These are phyloP conservation scores for Isoperla grammatica DNA, from an alignment of 2,888 invertebrate species.

Conservation along the genomic window DNA sequence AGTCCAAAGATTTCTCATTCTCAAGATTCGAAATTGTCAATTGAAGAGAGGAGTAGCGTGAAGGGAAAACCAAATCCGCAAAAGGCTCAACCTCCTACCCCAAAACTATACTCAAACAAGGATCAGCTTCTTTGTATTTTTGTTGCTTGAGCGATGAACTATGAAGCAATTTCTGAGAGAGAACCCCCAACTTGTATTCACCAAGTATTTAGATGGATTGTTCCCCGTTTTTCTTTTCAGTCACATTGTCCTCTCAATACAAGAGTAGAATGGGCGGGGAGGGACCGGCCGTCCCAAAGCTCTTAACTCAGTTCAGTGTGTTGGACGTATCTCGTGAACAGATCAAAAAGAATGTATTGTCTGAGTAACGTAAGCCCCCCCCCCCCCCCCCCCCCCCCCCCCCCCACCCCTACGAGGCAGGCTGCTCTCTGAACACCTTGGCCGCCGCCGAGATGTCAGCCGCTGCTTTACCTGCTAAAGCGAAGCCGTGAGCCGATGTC, in stretches of 20 bases:
- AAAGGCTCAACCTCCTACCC: neutral
- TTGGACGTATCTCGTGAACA: slow-evolving; percentile 20
- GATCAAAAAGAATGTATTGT: slow-evolving; percentile 23
- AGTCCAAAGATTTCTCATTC: neutral
- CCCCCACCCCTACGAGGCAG: slow-evolving; percentile 12
- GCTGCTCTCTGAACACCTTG: neutral
- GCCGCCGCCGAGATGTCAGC: neutral
- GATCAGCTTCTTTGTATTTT: neutral
- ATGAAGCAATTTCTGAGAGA: slow-evolving; percentile 24
- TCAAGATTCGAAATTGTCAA: too few relatives aligned
- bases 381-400: slow-evolving; percentile 1
- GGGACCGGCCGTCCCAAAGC: slow-evolving; percentile 18
- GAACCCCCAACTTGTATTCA: slow-evolving; percentile 21
- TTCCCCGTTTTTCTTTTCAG: slow-evolving; percentile 14
- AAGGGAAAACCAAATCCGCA: slow-evolving; percentile 6
- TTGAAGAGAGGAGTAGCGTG: neutral
- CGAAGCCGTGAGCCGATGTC: neutral
- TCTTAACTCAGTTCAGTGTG: slow-evolving; percentile 23
- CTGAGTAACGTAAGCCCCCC: slow-evolving; percentile 18
- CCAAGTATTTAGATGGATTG: slow-evolving; percentile 23
- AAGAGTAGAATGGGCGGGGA: slow-evolving; percentile 6
- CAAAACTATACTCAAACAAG: neutral
- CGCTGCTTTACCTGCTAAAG: neutral
- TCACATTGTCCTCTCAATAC: slow-evolving; percentile 12
- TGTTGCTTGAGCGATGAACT: slow-evolving; percentile 15